phyloP scores from a whole-genome alignment of 2,888 invertebrate species.

The Physocephala rufipes region DNA sequence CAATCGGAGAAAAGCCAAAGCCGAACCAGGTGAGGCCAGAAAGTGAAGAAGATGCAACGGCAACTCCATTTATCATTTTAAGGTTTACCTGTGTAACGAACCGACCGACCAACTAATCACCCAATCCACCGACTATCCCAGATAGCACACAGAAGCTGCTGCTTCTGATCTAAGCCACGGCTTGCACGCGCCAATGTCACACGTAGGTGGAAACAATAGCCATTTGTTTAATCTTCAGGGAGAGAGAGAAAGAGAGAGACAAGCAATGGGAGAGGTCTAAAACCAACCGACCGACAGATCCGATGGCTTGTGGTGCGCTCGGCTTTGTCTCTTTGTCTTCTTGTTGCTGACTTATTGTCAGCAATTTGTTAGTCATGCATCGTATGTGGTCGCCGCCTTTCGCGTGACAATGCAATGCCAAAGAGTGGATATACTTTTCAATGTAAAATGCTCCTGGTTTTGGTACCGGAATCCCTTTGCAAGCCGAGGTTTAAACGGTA shows the following conservation, averaged over 20 bases:
- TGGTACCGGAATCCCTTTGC: no score
- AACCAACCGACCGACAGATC: not conserved
- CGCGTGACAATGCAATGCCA: constrained; percentile 38
- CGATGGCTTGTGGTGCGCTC: constrained; percentile 37
- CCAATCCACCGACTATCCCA: not conserved
- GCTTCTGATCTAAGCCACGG: not conserved
- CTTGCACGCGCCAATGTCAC: not conserved
- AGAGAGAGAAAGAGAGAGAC: no score
- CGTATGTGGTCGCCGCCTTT: constrained; percentile 40
- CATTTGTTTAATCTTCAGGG: not conserved
- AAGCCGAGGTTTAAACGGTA: not conserved
- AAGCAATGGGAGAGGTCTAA: no score
- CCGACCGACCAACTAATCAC: not conserved
- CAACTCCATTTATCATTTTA: no score
- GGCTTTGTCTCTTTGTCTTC: constrained; percentile 42
- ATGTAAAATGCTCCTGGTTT: not conserved
- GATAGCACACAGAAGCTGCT: not conserved
- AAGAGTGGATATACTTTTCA: not conserved
- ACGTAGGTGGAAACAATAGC: constrained; percentile 9
- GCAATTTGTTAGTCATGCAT: constrained; percentile 48
- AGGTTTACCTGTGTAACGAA: not conserved
- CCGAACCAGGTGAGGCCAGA: no score
- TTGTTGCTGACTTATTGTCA: constrained; percentile 51
- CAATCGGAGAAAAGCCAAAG: no score
- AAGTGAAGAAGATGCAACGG: no score